A percentile compares a stretch with the other conserved stretches of the same genome.
phyloP scores from a whole-genome alignment of 2,113 vertebrate genomes.

The Alligator mississippiensis region DNA sequence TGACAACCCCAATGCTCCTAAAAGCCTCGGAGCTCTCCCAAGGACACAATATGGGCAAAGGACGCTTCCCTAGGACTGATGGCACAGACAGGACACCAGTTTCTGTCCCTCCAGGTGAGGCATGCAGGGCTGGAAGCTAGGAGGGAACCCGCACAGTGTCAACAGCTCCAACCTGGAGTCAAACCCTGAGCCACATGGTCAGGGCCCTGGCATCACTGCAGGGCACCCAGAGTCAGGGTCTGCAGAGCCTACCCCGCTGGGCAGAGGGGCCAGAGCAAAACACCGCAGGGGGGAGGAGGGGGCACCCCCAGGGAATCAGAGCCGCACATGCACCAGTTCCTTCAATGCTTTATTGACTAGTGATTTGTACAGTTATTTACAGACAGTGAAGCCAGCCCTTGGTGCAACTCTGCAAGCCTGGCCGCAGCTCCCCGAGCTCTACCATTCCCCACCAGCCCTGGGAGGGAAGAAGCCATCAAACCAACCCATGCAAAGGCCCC shows the following conservation, averaged over 20 bases:
- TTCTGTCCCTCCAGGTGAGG: not conserved
- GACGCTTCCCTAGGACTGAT: not conserved
- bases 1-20: no score
- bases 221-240: not conserved
- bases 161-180: not conserved
- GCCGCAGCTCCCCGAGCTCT: not conserved
- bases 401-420: not conserved
- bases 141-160: not conserved
- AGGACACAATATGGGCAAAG: not conserved
- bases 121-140: not conserved
- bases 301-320: not conserved
- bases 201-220: no score
- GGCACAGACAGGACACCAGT: not conserved
- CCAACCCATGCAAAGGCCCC: no score
- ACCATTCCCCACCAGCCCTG: accelerated
- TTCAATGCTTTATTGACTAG: not conserved
- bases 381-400: not conserved
- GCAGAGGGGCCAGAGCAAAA: not conserved
- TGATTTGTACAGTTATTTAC: slow-evolving; percentile 30
- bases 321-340: not conserved
- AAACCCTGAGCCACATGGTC: not conserved
- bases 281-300: no score
- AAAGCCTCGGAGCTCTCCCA: no score
- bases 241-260: not conserved
- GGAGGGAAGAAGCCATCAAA: no score